Evolutionary conservation across 2,888 invertebrate genomes (phyloP), one percentile per base, ranked within the genome.

Genomic region (Archips xylosteana): DNA sequence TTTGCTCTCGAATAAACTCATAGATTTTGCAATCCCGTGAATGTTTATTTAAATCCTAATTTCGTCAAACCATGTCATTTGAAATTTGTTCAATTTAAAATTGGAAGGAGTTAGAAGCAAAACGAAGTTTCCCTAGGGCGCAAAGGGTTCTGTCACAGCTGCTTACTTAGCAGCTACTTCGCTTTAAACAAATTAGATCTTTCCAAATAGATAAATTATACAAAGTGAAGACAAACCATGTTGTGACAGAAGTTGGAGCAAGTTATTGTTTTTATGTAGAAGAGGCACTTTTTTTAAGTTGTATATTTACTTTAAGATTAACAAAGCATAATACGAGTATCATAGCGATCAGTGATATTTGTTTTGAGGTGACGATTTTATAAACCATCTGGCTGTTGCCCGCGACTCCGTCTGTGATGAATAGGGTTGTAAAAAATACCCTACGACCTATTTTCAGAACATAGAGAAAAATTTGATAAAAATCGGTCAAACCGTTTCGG

Each of bases 51-150:
- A 45, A 69, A 65, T 74, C 60, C 32, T 61, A 61, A 74, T 74
- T 70, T 54, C 69, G 34, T 65, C 59, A 65, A 74, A 70, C 60
- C 61, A 65, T 61, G 65, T 54, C 60, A 65, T 74, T 74, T 42
- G 60, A 70, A 74, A 70, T 73, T 73, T 69, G 69, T 61, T 74
- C 65, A 65, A 74, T 74, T 70, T 74, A 65, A 65, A 74, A 74
- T 74, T 70, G 74, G 69, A 54, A 51, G 34, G 69, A 70, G 64
- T 70, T 74, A 65, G 60, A 61, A 65, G 60, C 65, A 74, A 34
- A 70, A 64, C 54, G 60, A 74, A 65, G 70, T 70, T 70, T 70
- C 65, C 74, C 39, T 70, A 23, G 61, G 65, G 74, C 70, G 65
- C 42, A 64, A 74, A 74, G 65, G 74, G 74, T 74, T 51, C 57